Evolutionary conservation across 1,140 invertebrate genomes (phyloP).

Genomic region (Drepana arcuata): DNA sequence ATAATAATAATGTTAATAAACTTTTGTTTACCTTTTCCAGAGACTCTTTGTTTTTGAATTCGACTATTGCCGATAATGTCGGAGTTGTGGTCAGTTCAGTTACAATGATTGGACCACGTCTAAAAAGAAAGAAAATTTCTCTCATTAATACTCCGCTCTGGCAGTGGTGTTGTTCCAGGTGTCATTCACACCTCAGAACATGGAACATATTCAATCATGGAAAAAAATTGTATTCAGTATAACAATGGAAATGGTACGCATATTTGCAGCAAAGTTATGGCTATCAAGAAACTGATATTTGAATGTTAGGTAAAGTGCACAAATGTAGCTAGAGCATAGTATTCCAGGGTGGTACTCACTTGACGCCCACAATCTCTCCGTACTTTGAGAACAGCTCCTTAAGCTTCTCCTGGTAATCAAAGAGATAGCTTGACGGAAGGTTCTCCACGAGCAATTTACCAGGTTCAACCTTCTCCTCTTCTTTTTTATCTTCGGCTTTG

Average conservation of each 20-base stretch:
- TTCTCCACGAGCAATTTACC: conserved; percentile 66
- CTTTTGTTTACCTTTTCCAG: conserved; percentile 67
- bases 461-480: conserved; percentile 58
- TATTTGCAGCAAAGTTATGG: too few relatives aligned
- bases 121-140: conserved; percentile 68
- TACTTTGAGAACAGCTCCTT: conserved; percentile 63
- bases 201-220: too few relatives aligned
- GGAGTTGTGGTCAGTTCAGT: conserved; percentile 69
- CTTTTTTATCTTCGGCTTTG: conserved; percentile 36
- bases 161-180: conserved; percentile 28
- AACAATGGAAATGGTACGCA: too few relatives aligned
- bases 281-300: conserved; percentile 58
- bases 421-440: conserved; percentile 59
- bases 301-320: too few relatives aligned
- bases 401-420: conserved; percentile 64
- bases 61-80: conserved; percentile 70
- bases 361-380: conserved; percentile 54
- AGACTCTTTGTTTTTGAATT: conserved; percentile 71
- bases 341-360: too few relatives aligned
- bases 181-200: conserved; percentile 37
- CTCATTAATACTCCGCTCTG: conserved; percentile 54
- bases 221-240: too few relatives aligned
- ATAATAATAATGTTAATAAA: conserved; percentile 58
- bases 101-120: conserved; percentile 71
- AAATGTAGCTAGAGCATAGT: too few relatives aligned